These are phyloP conservation scores for Cyprichromis sp. DNA, from an alignment of 2,113 vertebrate species.

Conservation along the genomic window DNA sequence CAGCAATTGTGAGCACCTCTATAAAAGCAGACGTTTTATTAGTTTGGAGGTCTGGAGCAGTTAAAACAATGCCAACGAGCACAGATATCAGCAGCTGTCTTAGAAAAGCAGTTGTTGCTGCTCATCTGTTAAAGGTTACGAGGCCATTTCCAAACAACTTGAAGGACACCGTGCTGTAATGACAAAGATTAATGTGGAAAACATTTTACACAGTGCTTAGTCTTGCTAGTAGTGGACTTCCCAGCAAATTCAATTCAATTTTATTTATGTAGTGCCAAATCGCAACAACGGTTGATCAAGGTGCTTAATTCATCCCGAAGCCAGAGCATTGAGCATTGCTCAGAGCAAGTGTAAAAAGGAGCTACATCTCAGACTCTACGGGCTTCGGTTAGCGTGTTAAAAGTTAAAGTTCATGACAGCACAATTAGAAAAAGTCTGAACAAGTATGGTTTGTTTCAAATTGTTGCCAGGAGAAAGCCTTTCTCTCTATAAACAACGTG, in stretches of 20 bases:
- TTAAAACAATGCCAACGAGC: background rate
- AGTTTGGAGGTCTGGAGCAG: background rate
- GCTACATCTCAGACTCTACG: background rate
- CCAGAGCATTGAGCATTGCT: background rate
- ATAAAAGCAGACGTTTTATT: background rate
- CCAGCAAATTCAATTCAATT: background rate
- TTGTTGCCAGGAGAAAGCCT: background rate
- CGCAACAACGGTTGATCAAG: background rate
- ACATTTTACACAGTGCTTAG: background rate
- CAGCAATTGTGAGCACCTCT: background rate
- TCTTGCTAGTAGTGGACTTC: background rate
- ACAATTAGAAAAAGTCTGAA: background rate
- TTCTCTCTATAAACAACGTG: rapidly evolving
- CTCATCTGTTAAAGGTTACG: background rate
- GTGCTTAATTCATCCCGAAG: background rate
- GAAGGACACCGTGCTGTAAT: background rate
- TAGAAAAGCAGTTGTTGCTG: background rate
- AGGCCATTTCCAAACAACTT: background rate
- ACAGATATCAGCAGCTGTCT: background rate
- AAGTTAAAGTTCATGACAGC: background rate
- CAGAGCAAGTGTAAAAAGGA: background rate
- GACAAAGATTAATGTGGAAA: background rate
- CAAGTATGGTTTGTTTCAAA: background rate
- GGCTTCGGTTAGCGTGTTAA: background rate
- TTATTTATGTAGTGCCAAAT: background rate